phyloP scores from a whole-genome alignment of 2,797 vertebrate genomes.

The Pseudochirops corinnae region DNA sequence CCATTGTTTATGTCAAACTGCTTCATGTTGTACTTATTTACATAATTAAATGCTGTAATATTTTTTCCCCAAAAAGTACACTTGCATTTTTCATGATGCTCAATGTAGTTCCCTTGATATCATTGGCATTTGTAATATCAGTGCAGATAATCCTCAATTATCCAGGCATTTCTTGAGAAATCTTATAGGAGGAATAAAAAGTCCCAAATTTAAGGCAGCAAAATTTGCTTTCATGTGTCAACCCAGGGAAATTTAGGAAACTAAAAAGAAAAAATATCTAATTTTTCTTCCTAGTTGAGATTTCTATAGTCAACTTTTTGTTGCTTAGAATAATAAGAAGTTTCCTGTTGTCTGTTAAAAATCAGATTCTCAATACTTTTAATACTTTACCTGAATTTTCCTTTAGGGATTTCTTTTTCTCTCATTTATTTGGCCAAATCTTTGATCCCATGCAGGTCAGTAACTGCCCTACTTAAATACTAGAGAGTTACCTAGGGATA shows the following conservation, averaged over 20 bases:
- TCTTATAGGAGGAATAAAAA: background rate
- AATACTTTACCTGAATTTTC: background rate
- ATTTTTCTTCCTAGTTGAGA: background rate
- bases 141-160: background rate
- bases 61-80: conserved; percentile 18
- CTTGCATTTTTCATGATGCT: conserved; percentile 32
- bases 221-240: background rate
- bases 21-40: conserved; percentile 32
- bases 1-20: conserved; percentile 40
- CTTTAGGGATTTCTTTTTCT: background rate
- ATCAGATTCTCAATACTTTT: background rate
- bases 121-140: background rate
- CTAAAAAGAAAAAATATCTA: background rate
- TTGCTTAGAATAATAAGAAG: background rate
- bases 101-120: background rate
- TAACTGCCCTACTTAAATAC: background rate
- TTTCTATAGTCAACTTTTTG: background rate
- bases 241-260: background rate
- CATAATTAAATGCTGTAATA: conserved; percentile 23
- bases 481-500: background rate
- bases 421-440: background rate
- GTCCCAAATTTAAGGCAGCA: background rate
- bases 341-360: background rate
- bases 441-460: background rate
- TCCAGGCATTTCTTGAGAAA: background rate